phyloP scores from a whole-genome alignment of 2,888 invertebrate genomes.

The Pristionchus maxplancki region DNA sequence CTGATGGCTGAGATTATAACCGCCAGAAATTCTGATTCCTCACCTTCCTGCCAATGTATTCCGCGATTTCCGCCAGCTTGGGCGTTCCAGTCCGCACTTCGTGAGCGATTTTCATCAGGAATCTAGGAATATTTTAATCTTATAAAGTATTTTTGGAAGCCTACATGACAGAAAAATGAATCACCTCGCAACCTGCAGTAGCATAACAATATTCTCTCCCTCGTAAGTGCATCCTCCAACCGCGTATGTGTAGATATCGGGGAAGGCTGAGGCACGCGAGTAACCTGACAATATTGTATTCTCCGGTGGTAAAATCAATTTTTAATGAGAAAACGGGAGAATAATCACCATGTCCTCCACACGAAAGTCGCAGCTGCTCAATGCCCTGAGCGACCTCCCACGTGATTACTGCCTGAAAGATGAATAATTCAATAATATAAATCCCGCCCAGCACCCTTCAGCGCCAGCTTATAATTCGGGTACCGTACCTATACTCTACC shows the following conservation, averaged over 20 bases:
- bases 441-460: too few species aligned
- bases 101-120: slow-evolving; percentile 69
- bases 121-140: too few species aligned
- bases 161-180: not conserved
- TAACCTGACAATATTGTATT: slow-evolving; percentile 51
- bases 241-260: slow-evolving; percentile 88
- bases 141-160: not conserved
- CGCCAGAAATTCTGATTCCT: too few species aligned
- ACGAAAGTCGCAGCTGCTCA: slow-evolving; percentile 90
- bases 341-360: slow-evolving; percentile 91
- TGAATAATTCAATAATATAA: not conserved
- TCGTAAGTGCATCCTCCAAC: slow-evolving; percentile 95
- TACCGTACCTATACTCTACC: too few species aligned
- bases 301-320: not conserved
- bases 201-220: slow-evolving; percentile 95
- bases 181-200: slow-evolving; percentile 88
- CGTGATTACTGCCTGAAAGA: slow-evolving; percentile 60
- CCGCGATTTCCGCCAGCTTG: slow-evolving; percentile 66
- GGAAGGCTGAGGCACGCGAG: slow-evolving; percentile 84
- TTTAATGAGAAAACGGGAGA: not conserved
- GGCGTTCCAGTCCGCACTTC: slow-evolving; percentile 63
- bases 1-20: not conserved
- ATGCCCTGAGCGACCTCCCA: slow-evolving; percentile 81
- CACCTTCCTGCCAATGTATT: slow-evolving; percentile 59
- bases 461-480: too few species aligned